Evolutionary conservation across 2,888 invertebrate species (phyloP).

Genomic region (Epinotia brunnichana): DNA sequence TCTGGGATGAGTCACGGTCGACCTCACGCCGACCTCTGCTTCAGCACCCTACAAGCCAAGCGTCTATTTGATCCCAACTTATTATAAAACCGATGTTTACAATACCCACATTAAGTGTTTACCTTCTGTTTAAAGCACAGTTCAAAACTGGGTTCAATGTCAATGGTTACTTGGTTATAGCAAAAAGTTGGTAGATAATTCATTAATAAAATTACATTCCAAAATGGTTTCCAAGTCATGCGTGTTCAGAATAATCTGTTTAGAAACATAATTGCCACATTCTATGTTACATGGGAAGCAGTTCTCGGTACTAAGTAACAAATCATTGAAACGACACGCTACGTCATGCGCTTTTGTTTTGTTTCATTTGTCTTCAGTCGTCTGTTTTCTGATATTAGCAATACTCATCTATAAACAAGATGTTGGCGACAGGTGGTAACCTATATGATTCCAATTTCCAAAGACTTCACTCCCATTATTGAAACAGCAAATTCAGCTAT

Average conservation of each 20-base stretch:
- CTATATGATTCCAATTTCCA: neutral
- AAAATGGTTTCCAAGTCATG: constrained; percentile 18
- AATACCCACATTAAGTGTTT: neutral
- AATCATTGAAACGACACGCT: constrained; percentile 28
- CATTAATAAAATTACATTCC: constrained; percentile 29
- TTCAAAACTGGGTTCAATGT: neutral
- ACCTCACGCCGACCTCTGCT: constrained; percentile 72
- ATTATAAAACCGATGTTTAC: constrained; percentile 33
- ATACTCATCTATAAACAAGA: constrained; percentile 9
- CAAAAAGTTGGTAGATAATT: constrained; percentile 1
- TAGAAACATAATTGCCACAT: constrained; percentile 32
- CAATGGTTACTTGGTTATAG: neutral
- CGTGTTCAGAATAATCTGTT: constrained; percentile 19
- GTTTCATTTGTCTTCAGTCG: constrained; percentile 25
- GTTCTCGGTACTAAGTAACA: constrained; percentile 24
- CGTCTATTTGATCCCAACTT: constrained; percentile 53
- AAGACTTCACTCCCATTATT: neutral
- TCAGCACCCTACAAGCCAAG: constrained; percentile 49
- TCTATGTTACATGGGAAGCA: constrained; percentile 38
- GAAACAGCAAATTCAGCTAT: neutral
- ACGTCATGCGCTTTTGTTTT: constrained; percentile 3
- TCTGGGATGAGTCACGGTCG: constrained; percentile 70
- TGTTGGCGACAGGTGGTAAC: neutral
- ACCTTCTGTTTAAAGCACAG: neutral
- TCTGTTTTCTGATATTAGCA: constrained; percentile 6